These are phyloP conservation scores for Halictus rubicundus DNA, from an alignment of 1,140 invertebrate species.

Conservation along the genomic window DNA sequence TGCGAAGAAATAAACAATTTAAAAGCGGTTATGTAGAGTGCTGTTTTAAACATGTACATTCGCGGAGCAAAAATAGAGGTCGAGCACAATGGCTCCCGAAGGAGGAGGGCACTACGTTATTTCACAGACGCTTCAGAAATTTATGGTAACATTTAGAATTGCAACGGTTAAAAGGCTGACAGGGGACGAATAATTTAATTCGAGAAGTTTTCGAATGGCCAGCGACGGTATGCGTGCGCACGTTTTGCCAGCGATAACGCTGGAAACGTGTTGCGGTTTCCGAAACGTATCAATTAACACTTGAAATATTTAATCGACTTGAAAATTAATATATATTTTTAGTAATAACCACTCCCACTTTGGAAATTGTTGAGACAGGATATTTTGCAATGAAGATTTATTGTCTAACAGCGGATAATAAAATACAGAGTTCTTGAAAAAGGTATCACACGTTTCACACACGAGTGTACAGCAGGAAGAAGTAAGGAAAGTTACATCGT, in stretches of 20 bases:
- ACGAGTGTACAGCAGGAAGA: too few species aligned
- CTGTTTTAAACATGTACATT: slow-evolving; percentile 12
- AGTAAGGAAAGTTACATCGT: too few species aligned
- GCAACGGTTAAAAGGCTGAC: slow-evolving; percentile 16
- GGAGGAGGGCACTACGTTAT: not conserved
- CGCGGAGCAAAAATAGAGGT: slow-evolving; percentile 3
- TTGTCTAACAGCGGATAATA: too few species aligned
- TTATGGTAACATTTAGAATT: slow-evolving; percentile 18
- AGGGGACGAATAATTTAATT: slow-evolving; percentile 16
- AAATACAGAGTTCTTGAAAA: too few species aligned
- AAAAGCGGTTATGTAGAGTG: not conserved
- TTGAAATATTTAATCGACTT: too few species aligned
- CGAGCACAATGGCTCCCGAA: slow-evolving; percentile 10
- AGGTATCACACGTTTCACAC: too few species aligned
- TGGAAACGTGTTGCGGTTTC: not conserved
- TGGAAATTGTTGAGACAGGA: too few species aligned
- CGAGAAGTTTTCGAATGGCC: slow-evolving; percentile 2
- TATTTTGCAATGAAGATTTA: too few species aligned
- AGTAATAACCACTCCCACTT: too few species aligned
- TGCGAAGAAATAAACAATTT: slow-evolving; percentile 16
- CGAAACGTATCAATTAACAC: not conserved
- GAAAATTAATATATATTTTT: too few species aligned
- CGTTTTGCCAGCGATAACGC: not conserved
- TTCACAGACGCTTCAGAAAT: slow-evolving; percentile 14
- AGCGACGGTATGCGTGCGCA: not conserved